Evolutionary conservation across 2,888 invertebrate species (phyloP).

Genomic region (Drosophila nr. perissopoda): DNA sequence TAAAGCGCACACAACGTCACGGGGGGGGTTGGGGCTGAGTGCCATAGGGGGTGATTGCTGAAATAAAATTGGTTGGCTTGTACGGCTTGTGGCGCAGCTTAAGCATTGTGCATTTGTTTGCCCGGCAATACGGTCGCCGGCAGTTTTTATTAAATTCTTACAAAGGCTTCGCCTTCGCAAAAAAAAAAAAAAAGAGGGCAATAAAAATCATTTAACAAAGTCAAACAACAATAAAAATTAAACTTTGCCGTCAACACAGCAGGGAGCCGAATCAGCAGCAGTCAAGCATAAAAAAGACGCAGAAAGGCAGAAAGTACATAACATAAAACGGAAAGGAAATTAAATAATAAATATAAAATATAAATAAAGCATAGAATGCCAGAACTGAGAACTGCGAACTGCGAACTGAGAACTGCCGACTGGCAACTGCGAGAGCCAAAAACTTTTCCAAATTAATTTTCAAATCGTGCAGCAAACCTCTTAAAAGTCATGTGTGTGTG

Average conservation of each 20-base stretch:
- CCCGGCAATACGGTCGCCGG: slow-evolving; percentile 71
- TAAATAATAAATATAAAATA: slow-evolving; percentile 79
- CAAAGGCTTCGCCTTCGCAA: slow-evolving; percentile 64
- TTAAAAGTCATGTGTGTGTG: slow-evolving; percentile 38
- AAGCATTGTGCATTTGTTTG: slow-evolving; percentile 74
- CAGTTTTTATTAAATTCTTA: slow-evolving; percentile 77
- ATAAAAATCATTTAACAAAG: slow-evolving; percentile 81
- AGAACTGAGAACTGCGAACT: slow-evolving; percentile 41
- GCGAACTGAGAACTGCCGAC: slow-evolving; percentile 11
- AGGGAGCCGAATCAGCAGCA: slow-evolving; percentile 44
- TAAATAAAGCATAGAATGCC: slow-evolving; percentile 67
- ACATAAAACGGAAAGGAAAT: slow-evolving; percentile 58
- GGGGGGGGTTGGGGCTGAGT: slow-evolving; percentile 25
- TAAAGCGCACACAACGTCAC: not conserved
- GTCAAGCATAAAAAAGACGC: slow-evolving; percentile 66
- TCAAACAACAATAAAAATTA: slow-evolving; percentile 81
- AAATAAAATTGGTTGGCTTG: slow-evolving; percentile 53
- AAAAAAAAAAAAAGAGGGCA: slow-evolving; percentile 50
- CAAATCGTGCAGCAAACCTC: slow-evolving; percentile 48
- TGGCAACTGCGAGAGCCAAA: slow-evolving; percentile 25
- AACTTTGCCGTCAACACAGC: slow-evolving; percentile 78
- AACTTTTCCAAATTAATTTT: slow-evolving; percentile 75
- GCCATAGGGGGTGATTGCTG: slow-evolving; percentile 23
- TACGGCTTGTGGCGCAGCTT: slow-evolving; percentile 13
- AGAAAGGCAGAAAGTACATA: slow-evolving; percentile 63